Conservation (phyloP, 1,140 invertebrate species). For the Drosophila erecta region DNA sequence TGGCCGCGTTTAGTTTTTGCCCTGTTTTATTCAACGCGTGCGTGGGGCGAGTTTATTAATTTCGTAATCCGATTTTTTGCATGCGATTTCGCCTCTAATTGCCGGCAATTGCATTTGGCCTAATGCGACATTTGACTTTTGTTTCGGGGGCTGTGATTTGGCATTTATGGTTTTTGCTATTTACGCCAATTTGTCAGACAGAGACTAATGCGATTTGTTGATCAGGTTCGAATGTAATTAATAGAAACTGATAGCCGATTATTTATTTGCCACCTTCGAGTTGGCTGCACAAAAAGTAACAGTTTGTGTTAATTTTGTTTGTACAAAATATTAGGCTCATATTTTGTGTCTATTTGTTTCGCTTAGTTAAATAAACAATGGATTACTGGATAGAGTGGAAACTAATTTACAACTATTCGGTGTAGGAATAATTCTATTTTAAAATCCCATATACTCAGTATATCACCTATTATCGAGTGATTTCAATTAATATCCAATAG, state of each 20-base stretch:
- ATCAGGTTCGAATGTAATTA: constrained; percentile 49
- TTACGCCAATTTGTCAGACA: constrained; percentile 37
- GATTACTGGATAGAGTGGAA: no score
- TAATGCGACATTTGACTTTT: constrained; percentile 45
- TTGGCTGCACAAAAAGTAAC: background rate
- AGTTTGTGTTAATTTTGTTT: constrained; percentile 1
- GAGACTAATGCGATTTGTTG: constrained; percentile 49
- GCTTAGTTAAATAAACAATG: background rate
- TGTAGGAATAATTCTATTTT: no score
- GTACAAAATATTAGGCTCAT: background rate
- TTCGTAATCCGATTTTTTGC: constrained; percentile 45
- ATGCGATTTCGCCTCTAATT: constrained; percentile 52
- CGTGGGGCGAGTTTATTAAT: constrained; percentile 68
- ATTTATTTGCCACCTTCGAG: constrained; percentile 9
- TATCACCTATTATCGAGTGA: no score
- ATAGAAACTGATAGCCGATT: constrained; percentile 22
- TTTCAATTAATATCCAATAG: background rate
- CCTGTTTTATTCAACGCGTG: constrained; percentile 20
- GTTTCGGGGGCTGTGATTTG: constrained; percentile 28
- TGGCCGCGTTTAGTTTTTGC: constrained; percentile 51
- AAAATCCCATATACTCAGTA: no score
- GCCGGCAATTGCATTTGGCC: constrained; percentile 70
- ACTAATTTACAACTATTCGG: no score
- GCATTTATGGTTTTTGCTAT: constrained; percentile 29
- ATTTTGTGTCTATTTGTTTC: background rate